These are phyloP conservation scores for Mallateleia sp. DNA, from an alignment of 2,888 invertebrate genomes.

Conservation along the genomic window DNA sequence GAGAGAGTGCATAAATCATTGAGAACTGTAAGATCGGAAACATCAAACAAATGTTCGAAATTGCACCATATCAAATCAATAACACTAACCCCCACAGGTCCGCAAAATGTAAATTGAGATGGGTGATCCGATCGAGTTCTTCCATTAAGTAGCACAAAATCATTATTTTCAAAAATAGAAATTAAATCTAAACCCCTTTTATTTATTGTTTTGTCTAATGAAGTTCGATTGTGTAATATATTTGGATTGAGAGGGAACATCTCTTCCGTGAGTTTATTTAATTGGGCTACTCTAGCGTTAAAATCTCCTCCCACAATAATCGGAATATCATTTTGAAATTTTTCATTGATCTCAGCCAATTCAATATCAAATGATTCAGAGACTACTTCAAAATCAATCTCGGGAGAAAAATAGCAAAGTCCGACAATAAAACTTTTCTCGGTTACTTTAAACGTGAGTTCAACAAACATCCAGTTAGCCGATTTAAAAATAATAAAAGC, in stretches of 20 bases:
- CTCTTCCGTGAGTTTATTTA: too few relatives aligned
- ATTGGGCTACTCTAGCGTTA: conserved; percentile 14
- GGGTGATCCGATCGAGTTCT: conserved; percentile 9
- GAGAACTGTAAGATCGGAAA: neutral
- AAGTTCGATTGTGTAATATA: neutral
- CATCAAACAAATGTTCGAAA: neutral
- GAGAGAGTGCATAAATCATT: conserved; percentile 10
- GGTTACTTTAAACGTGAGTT: too few relatives aligned
- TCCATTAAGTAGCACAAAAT: conserved; percentile 19
- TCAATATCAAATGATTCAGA: too few relatives aligned
- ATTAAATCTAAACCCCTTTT: neutral
- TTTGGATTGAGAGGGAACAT: neutral
- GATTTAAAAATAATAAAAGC: too few relatives aligned
- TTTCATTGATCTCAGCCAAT: too few relatives aligned
- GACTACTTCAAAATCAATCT: too few relatives aligned
- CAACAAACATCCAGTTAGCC: too few relatives aligned
- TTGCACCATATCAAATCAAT: conserved; percentile 28
- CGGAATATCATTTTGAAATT: too few relatives aligned
- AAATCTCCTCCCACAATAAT: conserved; percentile 23
- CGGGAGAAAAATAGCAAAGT: too few relatives aligned
- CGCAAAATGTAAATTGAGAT: conserved; percentile 7
- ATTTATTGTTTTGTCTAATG: neutral
- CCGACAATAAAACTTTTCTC: too few relatives aligned
- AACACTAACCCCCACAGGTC: conserved; percentile 8
- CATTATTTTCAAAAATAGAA: neutral